Evolutionary conservation across 2,797 vertebrate species (phyloP).

Genomic region (Loriculus beryllinus): DNA sequence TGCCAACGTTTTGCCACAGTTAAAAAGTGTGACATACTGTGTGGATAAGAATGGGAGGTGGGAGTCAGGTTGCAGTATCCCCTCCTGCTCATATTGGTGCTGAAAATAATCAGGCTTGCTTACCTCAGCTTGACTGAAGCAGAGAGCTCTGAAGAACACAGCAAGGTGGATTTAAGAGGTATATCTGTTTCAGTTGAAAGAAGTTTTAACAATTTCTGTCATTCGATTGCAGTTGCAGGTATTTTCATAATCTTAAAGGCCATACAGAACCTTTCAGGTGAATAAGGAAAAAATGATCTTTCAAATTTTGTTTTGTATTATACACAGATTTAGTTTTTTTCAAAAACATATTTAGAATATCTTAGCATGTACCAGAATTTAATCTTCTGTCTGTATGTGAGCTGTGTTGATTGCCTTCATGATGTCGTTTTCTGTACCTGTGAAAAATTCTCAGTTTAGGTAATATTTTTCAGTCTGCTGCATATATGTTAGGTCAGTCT

Average conservation of each 20-base stretch:
- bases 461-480: background rate
- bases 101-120: background rate
- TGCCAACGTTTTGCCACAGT: background rate
- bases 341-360: background rate
- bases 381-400: background rate
- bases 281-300: background rate
- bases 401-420: accelerated
- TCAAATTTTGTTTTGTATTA: background rate
- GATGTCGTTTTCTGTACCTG: background rate
- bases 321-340: background rate
- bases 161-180: background rate
- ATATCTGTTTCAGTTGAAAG: background rate
- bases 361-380: background rate
- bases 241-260: background rate
- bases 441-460: background rate
- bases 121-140: background rate
- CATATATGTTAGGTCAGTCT: background rate
- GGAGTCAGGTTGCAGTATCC: background rate
- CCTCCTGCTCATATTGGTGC: background rate
- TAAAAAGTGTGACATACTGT: background rate
- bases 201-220: background rate
- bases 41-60: background rate
- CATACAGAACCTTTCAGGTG: background rate
- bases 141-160: background rate
- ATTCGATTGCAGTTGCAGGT: background rate